Evolutionary conservation across 2,888 invertebrate genomes (phyloP).

Genomic region (Loripinus fragilis): DNA sequence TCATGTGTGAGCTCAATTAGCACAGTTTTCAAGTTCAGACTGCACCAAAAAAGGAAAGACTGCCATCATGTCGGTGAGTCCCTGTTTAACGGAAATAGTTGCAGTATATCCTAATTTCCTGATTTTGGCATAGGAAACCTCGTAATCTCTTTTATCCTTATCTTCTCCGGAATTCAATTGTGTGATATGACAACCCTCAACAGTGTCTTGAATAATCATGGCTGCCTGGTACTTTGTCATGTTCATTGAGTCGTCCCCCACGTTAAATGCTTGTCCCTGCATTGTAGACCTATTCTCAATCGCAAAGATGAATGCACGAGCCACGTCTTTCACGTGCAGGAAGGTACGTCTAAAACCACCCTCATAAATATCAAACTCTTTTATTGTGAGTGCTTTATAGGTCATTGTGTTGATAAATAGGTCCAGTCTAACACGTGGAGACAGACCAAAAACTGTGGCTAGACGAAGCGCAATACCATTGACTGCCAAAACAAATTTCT

Average conservation of each 20-base stretch:
- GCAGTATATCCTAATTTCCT: constrained; percentile 78
- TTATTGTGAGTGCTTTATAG: constrained; percentile 75
- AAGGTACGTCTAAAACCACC: constrained; percentile 76
- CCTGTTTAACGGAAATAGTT: constrained; percentile 78
- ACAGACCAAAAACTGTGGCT: constrained; percentile 82
- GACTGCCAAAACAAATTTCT: constrained; percentile 70
- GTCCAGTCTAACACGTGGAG: constrained; percentile 82
- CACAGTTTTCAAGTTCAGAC: too few species aligned
- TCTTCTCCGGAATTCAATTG: constrained; percentile 78
- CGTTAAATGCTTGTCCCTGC: constrained; percentile 81
- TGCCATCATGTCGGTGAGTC: constrained; percentile 78
- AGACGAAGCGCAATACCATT: constrained; percentile 81
- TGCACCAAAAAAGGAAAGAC: constrained; percentile 71
- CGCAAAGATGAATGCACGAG: constrained; percentile 81
- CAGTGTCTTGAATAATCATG: constrained; percentile 72
- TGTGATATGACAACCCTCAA: constrained; percentile 76
- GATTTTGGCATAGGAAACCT: constrained; percentile 82
- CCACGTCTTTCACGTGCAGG: constrained; percentile 75
- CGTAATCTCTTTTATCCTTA: constrained; percentile 83
- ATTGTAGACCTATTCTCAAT: constrained; percentile 77
- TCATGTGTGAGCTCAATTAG: too few species aligned
- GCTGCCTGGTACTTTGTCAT: constrained; percentile 81
- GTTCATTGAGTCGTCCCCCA: constrained; percentile 83
- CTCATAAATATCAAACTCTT: constrained; percentile 81
- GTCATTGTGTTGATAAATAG: constrained; percentile 82